These are phyloP conservation scores for Mungos mungo DNA, from an alignment of 2,113 vertebrate genomes.

Conservation along the genomic window DNA sequence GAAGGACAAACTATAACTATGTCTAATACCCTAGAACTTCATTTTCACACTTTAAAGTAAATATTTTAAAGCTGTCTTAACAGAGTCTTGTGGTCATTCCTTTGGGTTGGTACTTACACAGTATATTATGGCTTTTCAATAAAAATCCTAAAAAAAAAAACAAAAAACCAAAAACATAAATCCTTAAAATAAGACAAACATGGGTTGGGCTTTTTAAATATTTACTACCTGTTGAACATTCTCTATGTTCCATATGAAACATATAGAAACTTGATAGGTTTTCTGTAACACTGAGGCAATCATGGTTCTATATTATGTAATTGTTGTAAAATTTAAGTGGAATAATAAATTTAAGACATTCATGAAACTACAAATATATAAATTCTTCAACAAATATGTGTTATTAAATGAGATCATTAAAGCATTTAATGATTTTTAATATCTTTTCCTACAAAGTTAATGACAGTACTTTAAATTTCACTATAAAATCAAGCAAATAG, in stretches of 20 bases:
- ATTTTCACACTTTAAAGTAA: conserved; percentile 24
- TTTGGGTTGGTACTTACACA: neutral
- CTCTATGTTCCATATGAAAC: neutral
- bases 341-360: neutral
- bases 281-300: neutral
- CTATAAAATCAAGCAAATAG: neutral
- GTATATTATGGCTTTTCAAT: conserved; percentile 12
- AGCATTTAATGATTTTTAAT: neutral
- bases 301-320: neutral
- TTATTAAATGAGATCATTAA: neutral
- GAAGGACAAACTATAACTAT: conserved; percentile 71
- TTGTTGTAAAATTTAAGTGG: neutral
- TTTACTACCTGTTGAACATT: neutral
- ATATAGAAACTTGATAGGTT: neutral
- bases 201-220: neutral
- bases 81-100: neutral
- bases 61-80: conserved; percentile 6
- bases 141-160: no score
- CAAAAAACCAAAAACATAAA: no score
- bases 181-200: neutral
- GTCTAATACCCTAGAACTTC: conserved; percentile 58
- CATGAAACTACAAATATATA: neutral
- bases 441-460: neutral
- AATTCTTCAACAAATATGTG: neutral
- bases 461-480: neutral